Evolutionary conservation across 2,797 vertebrate species (phyloP).

Genomic region (Fratercula arctica): DNA sequence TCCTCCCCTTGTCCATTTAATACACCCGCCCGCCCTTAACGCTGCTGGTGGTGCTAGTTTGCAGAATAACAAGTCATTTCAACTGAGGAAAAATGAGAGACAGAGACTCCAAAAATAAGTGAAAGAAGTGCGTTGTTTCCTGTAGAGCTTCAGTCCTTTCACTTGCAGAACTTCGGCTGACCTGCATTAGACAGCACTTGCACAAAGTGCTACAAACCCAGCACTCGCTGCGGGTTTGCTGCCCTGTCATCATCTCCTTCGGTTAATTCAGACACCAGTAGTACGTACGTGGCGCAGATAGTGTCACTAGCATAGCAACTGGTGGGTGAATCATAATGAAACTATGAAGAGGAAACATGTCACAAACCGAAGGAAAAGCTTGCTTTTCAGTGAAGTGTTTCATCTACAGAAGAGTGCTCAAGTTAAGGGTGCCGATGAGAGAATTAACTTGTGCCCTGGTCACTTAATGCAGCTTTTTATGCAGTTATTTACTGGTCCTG

Average conservation of each 20-base stretch:
- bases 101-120: neutral
- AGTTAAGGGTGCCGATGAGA: neutral
- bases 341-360: constrained; percentile 29
- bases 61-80: neutral
- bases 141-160: neutral
- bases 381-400: constrained; percentile 21
- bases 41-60: neutral
- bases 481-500: constrained; percentile 39
- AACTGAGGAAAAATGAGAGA: neutral
- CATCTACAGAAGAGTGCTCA: neutral
- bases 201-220: neutral
- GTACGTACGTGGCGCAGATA: neutral
- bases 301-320: neutral
- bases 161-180: neutral
- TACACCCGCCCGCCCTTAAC: neutral
- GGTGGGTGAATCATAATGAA: constrained; percentile 26
- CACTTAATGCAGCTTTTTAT: constrained; percentile 14
- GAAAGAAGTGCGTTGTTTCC: neutral
- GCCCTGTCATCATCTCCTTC: constrained; percentile 6
- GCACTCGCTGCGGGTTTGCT: neutral
- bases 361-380: neutral
- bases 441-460: constrained; percentile 20
- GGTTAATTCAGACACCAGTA: neutral
- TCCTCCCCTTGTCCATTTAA: neutral
- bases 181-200: neutral